Base-by-base conservation (phyloP, 2,113 vertebrate species). In the Solea senegalensis region DNA sequence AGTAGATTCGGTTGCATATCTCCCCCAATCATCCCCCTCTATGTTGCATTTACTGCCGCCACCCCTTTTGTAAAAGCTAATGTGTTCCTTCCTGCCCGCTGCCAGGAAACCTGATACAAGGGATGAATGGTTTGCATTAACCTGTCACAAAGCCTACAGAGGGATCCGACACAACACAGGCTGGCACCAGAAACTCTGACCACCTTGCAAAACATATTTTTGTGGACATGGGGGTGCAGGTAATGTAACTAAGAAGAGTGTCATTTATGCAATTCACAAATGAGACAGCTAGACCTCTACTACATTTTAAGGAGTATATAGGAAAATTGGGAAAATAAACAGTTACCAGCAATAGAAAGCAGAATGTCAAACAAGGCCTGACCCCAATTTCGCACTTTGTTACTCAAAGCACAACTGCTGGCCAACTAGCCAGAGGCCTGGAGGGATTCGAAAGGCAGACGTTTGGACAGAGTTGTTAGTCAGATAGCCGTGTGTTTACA, bases 251-350 rank as follows among this genome's bases (percentile, higher is more conserved):
- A 78, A 82, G 44, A 83, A 74, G 57, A 84, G 74, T 90, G 82
- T 88, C 88, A 78, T 89, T 82, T 52, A 60, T 85, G 76, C 68
- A 87, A 83, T 89, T 88, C 74, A 69, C 55, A 81, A 87, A 82
- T 28, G 73, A 74, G 69, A 56, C 56, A 49, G 54, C 16, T 73
- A 27, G 60, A 63, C 50, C 74, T 55, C 43, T 13, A 27, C 26
- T 48, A 50, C 49, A 60, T 79, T 83, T 71, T 58, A 73, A 74
- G 12, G 59, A 79, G 81, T 59, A 66, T 28, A 83, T 82, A 86
- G 43, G 82, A 15, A 34, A 77, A 44, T 15, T 65, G 39, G 34
- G 63, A 84, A 85, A 88, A 85, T 44, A 88, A 74, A 70, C 80
- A 48, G 34, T 76, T 64, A 59, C 68, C 50, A 39, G 55, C 52